Base-by-base conservation (phyloP, 2,113 vertebrate species). In the Pelvicachromis taeniatus region DNA sequence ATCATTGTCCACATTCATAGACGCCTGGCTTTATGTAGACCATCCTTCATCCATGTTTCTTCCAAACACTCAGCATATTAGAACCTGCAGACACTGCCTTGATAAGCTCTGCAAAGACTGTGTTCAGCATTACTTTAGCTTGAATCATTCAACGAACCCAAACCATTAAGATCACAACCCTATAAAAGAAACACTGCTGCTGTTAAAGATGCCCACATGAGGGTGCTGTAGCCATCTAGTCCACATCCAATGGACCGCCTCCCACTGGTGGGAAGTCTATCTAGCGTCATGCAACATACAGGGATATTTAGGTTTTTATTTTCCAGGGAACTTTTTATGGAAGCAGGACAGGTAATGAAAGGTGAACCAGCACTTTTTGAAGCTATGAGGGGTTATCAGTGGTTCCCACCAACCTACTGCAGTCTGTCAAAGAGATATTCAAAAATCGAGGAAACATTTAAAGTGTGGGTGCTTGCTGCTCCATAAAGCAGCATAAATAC, bases 121-220 rank as follows among this genome's bases (percentile, higher is more conserved):
- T 42, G 40, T 13, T 70, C 40, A 70, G 8, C 8, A 70, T 45
- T 70, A 26, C 21, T 70, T 26, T 26, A 8, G 45, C 21, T 45
- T 70, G 3, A 70, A 70, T 48, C 68, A 29, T 29, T 73, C 26
- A 73, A 29, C 29, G 35, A 19, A 35, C 7, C 17, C 5, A 33
- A 65, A 21, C 33, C 33, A 45, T 70, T 70, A 70, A 6, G 40
- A 17, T 70, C 59, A 65, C 19, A 13, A 38, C 19, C 33, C 21
- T 38, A 38, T 5, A 29, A 45, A 40, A 56, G 5, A 31, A 50
- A 23, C 23, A 16, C 29, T 40, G 26, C 14, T 50, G 16, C 19
- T 58, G 4, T 26, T 19, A 26, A 17, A 63, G 3, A 40, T 40
- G 68, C 33, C 91, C 91, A 92, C 87, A 53, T 26, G 83, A 84